Evolutionary conservation across 2,888 invertebrate species (phyloP).

Genomic region (Polyommatus icarus): DNA sequence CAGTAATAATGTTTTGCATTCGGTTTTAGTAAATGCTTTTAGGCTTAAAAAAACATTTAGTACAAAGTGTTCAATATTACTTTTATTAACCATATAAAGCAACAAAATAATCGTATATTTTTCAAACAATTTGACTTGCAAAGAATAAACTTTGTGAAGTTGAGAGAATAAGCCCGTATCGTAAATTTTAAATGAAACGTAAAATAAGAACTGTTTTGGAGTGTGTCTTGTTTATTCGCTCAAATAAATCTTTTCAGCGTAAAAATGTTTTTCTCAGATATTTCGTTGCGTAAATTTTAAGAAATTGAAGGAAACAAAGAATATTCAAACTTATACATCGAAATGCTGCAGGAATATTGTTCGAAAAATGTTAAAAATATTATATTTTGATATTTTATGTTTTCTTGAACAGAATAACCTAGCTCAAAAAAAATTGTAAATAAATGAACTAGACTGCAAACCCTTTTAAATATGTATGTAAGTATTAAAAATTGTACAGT

Average conservation of each 20-base stretch:
- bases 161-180: not conserved
- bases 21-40: too few relatives aligned
- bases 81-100: not conserved
- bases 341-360: not conserved
- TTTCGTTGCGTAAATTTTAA: not conserved
- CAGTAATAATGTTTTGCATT: too few relatives aligned
- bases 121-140: not conserved
- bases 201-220: slow-evolving; percentile 3
- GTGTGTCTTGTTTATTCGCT: slow-evolving; percentile 7
- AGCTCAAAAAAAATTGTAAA: too few relatives aligned
- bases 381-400: not conserved
- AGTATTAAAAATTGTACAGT: too few relatives aligned
- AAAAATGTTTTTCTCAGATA: not conserved
- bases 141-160: slow-evolving; percentile 1
- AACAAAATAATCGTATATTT: not conserved
- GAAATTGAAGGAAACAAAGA: not conserved
- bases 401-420: not conserved
- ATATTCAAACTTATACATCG: not conserved
- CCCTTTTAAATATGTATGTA: too few relatives aligned
- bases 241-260: slow-evolving; percentile 16
- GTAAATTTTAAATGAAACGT: slow-evolving; percentile 24
- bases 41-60: too few relatives aligned
- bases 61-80: too few relatives aligned
- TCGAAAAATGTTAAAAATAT: not conserved
- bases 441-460: too few relatives aligned